Conservation (phyloP, 2,797 vertebrate genomes). For the Vultur gryphus region DNA sequence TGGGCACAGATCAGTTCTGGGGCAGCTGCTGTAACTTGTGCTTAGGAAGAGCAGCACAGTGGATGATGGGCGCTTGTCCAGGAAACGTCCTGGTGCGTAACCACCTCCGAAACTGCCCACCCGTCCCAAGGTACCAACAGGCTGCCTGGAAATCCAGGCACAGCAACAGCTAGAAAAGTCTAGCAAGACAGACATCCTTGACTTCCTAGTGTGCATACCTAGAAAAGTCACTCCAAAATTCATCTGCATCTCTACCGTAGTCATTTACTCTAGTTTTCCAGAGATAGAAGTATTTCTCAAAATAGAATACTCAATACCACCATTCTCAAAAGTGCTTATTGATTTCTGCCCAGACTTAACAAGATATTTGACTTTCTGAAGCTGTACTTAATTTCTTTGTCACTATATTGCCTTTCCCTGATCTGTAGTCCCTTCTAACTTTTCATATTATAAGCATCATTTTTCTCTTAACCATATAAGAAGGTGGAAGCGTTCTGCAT, state of each 20-base stretch:
- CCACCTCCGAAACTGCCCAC: not conserved
- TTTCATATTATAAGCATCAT: not conserved
- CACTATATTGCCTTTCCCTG: not conserved
- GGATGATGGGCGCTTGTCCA: accelerated
- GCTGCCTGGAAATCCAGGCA: not conserved
- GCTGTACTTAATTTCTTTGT: slow-evolving; percentile 44
- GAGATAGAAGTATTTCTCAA: slow-evolving; percentile 26
- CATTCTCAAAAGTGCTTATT: slow-evolving; percentile 38
- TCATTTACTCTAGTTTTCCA: not conserved
- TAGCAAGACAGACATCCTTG: not conserved
- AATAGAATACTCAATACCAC: slow-evolving; percentile 25
- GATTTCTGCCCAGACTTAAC: slow-evolving; percentile 50
- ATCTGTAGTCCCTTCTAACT: not conserved
- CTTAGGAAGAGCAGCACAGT: not conserved
- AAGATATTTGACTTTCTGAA: slow-evolving; percentile 53
- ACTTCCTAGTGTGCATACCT: not conserved
- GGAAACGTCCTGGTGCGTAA: accelerated
- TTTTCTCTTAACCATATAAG: not conserved
- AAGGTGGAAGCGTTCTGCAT: not conserved
- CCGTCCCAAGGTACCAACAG: not conserved
- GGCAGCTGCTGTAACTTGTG: not conserved
- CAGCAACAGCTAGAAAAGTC: not conserved
- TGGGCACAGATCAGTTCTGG: not conserved
- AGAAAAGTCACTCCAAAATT: not conserved
- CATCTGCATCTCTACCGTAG: not conserved